phyloP scores from a whole-genome alignment of 2,113 vertebrate species.

The Urocitellus parryii region DNA sequence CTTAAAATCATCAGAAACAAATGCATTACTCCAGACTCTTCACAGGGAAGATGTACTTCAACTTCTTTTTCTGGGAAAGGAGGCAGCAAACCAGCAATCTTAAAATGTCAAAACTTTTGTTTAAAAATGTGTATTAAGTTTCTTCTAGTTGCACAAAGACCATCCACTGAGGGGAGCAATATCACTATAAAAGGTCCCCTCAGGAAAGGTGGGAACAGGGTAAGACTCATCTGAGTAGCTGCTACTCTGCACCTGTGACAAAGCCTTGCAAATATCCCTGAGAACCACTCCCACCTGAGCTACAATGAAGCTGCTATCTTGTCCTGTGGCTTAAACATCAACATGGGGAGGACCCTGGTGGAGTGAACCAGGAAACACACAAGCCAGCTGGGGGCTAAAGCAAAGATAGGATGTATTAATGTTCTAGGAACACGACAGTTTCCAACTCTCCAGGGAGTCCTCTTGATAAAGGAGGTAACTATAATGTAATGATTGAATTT shows the following conservation, averaged over 20 bases:
- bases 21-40: background rate
- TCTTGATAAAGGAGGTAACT: background rate
- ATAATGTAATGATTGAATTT: background rate
- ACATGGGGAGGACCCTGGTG: background rate
- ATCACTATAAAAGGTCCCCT: background rate
- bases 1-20: background rate
- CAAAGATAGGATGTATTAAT: too few species aligned
- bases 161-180: background rate
- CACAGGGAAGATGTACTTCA: background rate
- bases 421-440: background rate
- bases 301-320: background rate
- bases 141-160: background rate
- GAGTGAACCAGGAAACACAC: background rate
- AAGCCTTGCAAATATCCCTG: slow-evolving; percentile 33
- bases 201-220: background rate
- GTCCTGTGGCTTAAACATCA: background rate
- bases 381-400: background rate
- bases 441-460: too few species aligned
- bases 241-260: background rate
- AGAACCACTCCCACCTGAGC: slow-evolving; percentile 56
- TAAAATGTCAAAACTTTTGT: background rate
- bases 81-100: background rate
- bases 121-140: background rate
- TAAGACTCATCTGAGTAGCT: background rate
- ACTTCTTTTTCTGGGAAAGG: background rate